Base-by-base conservation (phyloP, 1,140 invertebrate species). In the Probaryconus sp. region DNA sequence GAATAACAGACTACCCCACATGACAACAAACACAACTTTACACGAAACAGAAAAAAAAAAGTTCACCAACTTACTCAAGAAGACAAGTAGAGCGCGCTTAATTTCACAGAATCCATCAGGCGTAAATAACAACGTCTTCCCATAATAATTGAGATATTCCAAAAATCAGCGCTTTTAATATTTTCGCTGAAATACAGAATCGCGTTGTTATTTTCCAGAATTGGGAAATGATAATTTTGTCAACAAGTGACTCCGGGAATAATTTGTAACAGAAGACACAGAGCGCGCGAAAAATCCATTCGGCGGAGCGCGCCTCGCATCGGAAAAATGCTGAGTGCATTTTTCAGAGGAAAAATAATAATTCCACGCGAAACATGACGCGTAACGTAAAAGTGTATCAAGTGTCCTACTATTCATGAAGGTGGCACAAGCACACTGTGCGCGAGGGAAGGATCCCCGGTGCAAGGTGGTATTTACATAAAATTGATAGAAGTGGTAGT, bases 401-500 rank as follows among this genome's bases (percentile, higher is more conserved):
- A 60, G 67, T 42, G 37, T 51, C 42, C 55, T 11, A 24, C 40
- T 48, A 56, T 63, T 70, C 26, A 56, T 63, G 53, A 63, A 63
- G 35, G n/a, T n/a, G n/a, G n/a, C n/a, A n/a, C n/a, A 30, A 63
- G 58, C 10, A 35, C 16, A 47, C 47, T 38, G 21, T 7, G 51
- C 10, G 11, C 7, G 13, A 40, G 40, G 18, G 13, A 18, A 26
- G 26, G 30, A n/a, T 20, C 48, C 10, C 24, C n/a, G 10, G 33
- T 28, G 18, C 37, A 24, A 55, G 21, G 11, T 40, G 47, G 51
- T 73, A 78, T 76, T 76, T 75, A 78, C 70, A 72, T 77, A 70
- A 78, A 80, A 80, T 76, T 68, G 77, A 76, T 73, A 38, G 51
- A 45, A 61, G 56, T 65, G 50, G 47, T 61, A 73, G 64, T 71